These are phyloP conservation scores for Propsilocerus akamusi DNA, from an alignment of 1,140 invertebrate species.

Conservation along the genomic window DNA sequence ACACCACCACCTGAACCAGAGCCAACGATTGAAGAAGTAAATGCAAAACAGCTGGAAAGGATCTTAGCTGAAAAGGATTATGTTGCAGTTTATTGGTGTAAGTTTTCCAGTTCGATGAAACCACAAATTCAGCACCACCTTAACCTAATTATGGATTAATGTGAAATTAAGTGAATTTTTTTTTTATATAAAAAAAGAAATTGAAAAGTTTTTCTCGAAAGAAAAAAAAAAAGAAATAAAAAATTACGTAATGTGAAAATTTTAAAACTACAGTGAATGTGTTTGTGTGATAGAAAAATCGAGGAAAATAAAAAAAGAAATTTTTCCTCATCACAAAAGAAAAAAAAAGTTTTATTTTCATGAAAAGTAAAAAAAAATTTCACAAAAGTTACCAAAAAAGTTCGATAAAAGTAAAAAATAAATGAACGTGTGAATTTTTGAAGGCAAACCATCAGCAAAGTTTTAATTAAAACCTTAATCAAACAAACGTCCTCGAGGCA, in stretches of 20 bases:
- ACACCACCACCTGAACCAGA: conserved; percentile 31
- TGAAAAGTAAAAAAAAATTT: no score
- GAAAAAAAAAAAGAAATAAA: conserved; percentile 4
- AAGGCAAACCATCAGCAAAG: no score
- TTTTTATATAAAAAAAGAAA: background rate
- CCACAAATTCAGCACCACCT: background rate
- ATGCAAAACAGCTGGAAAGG: conserved; percentile 74
- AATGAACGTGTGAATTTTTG: no score
- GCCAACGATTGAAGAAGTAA: conserved; percentile 79
- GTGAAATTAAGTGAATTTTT: background rate
- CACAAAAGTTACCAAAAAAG: no score
- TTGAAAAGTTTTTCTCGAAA: background rate
- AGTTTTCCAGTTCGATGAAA: no score
- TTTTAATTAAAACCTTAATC: no score
- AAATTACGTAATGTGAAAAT: no score
- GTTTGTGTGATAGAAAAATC: background rate
- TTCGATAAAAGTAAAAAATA: no score
- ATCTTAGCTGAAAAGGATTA: conserved; percentile 77
- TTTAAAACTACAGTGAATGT: background rate
- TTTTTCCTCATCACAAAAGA: background rate
- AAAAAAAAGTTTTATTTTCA: no score
- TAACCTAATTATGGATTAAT: background rate
- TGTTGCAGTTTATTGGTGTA: conserved; percentile 91
- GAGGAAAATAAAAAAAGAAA: background rate
- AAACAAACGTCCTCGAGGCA: no score